Evolutionary conservation across 2,113 vertebrate genomes (phyloP).

Genomic region (Rhinogobius similis): DNA sequence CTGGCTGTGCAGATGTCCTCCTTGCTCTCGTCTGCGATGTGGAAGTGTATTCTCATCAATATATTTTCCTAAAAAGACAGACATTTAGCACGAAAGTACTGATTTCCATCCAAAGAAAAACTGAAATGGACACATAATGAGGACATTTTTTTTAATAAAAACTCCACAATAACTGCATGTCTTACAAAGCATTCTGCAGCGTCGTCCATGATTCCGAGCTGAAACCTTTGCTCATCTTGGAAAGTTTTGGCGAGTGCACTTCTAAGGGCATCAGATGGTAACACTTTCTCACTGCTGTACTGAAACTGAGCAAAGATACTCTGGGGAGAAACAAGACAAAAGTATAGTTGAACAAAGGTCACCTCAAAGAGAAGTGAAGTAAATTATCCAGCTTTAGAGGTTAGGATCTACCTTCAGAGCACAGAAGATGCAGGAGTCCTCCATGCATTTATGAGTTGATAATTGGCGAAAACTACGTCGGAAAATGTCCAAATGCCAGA

Average conservation of each 20-base stretch:
- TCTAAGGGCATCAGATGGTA: constrained; percentile 92
- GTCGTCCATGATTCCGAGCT: constrained; percentile 97
- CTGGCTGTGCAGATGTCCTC: constrained; percentile 94
- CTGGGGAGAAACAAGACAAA: constrained; percentile 62
- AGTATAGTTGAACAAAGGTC: not conserved
- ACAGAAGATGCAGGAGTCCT: constrained; percentile 97
- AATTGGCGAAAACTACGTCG: constrained; percentile 95
- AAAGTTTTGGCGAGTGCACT: constrained; percentile 96
- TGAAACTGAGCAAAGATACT: constrained; percentile 97
- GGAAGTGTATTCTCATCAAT: constrained; percentile 95
- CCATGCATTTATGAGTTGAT: constrained; percentile 92
- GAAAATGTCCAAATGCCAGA: constrained; percentile 98
- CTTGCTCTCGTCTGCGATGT: constrained; percentile 93
- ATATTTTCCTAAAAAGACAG: constrained; percentile 86
- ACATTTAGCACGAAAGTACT: too few species aligned
- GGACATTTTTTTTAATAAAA: not conserved
- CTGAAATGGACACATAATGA: not conserved
- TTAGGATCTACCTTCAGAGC: constrained; percentile 89
- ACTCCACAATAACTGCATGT: not conserved
- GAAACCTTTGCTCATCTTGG: constrained; percentile 94
- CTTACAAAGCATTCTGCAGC: constrained; percentile 97
- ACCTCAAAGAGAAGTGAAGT: not conserved
- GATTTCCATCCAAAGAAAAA: not conserved
- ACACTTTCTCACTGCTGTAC: constrained; percentile 92
- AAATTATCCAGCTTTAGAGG: not conserved